Conservation (phyloP, 2,113 vertebrate species). For the Melanotaenia duboulayi region DNA sequence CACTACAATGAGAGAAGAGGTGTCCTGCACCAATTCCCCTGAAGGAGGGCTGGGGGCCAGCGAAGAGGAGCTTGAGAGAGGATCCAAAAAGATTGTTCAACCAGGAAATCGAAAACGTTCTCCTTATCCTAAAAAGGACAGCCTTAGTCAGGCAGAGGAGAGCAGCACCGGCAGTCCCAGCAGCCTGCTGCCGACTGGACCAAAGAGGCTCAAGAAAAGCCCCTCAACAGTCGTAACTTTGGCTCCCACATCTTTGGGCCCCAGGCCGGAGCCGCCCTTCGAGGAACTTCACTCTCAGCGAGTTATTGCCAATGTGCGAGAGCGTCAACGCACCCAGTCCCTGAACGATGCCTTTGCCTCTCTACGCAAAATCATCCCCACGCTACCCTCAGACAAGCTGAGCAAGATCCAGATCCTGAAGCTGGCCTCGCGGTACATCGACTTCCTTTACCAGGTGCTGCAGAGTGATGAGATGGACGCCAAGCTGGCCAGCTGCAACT, state of each 20-base stretch:
- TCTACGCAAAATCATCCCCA: slow-evolving; percentile 91
- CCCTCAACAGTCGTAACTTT: slow-evolving; percentile 62
- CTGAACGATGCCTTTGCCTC: slow-evolving; percentile 91
- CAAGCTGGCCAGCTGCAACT: slow-evolving; percentile 89
- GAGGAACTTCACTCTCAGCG: slow-evolving; percentile 89
- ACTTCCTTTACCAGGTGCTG: slow-evolving; percentile 92
- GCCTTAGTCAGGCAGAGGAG: slow-evolving; percentile 63
- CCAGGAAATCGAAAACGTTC: slow-evolving; percentile 80
- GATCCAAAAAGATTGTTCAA: slow-evolving; percentile 77
- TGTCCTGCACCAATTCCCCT: slow-evolving; percentile 84
- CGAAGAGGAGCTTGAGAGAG: slow-evolving; percentile 85
- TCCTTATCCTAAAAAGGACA: slow-evolving; percentile 78
- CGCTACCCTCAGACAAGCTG: slow-evolving; percentile 90
- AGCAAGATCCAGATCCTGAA: slow-evolving; percentile 94
- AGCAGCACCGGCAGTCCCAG: slow-evolving; percentile 68
- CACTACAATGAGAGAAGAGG: slow-evolving; percentile 86
- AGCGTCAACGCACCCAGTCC: slow-evolving; percentile 89
- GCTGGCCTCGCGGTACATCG: slow-evolving; percentile 90
- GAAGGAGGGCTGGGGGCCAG: slow-evolving; percentile 86
- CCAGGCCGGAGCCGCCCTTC: slow-evolving; percentile 80
- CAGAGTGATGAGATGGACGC: slow-evolving; percentile 91
- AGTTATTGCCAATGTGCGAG: slow-evolving; percentile 90
- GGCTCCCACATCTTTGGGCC: slow-evolving; percentile 77
- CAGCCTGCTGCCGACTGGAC: slow-evolving; percentile 67
- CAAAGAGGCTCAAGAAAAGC: slow-evolving; percentile 80